Conservation (phyloP, 1,140 invertebrate species). For the Cylas formicarius region DNA sequence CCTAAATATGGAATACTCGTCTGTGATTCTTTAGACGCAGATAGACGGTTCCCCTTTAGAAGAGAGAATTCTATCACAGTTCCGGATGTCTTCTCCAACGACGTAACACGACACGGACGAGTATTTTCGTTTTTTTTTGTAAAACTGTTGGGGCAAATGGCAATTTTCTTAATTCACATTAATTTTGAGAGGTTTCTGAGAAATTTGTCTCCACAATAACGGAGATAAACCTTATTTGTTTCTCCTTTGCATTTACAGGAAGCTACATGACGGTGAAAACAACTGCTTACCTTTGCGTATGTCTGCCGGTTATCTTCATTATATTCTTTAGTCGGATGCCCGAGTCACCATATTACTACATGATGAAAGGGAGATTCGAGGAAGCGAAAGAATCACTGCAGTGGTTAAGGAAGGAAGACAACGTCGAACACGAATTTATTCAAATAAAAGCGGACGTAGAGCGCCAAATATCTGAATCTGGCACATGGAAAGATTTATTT, state of each 20-base stretch:
- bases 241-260: constrained; percentile 34
- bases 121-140: too few relatives aligned
- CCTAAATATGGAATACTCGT: too few relatives aligned
- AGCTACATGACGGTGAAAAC: constrained; percentile 13
- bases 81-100: too few relatives aligned
- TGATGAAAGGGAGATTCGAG: constrained; percentile 22
- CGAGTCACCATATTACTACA: constrained; percentile 30
- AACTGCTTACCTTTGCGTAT: constrained; percentile 13
- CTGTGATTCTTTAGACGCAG: too few relatives aligned
- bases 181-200: too few relatives aligned
- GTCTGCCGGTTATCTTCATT: constrained; percentile 11
- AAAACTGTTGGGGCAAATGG: too few relatives aligned
- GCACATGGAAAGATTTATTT: constrained; percentile 35
- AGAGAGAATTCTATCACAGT: too few relatives aligned
- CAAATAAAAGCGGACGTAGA: constrained; percentile 26
- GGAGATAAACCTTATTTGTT: not conserved
- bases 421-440: constrained; percentile 30
- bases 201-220: too few relatives aligned
- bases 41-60: too few relatives aligned
- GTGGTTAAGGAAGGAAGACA: constrained; percentile 18
- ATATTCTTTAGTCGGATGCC: constrained; percentile 16
- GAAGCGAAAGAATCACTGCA: constrained; percentile 24
- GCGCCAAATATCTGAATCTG: constrained; percentile 33
- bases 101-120: too few relatives aligned
- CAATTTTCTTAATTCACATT: too few relatives aligned